Conservation (phyloP, 2,113 vertebrate genomes). For the Dipodomys ordii region DNA sequence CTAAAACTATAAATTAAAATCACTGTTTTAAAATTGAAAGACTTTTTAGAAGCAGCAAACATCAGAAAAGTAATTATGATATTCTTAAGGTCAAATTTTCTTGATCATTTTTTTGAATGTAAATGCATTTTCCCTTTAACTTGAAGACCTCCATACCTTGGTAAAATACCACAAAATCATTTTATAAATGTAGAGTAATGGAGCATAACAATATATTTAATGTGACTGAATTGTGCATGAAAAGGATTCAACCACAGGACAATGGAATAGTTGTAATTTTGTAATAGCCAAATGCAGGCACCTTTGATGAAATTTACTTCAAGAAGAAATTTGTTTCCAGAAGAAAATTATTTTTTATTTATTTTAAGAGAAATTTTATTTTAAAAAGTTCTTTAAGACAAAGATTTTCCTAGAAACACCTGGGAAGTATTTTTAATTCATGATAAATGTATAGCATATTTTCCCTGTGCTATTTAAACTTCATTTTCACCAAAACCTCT, state of each 20-base stretch:
- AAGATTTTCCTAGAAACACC: too few relatives aligned
- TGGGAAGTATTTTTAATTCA: background rate
- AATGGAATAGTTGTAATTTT: conserved; percentile 42
- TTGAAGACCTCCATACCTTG: too few relatives aligned
- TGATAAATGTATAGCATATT: background rate
- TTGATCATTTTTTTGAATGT: background rate
- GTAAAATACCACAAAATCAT: too few relatives aligned
- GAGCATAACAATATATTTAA: background rate
- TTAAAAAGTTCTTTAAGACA: too few relatives aligned
- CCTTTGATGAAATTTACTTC: conserved; percentile 40
- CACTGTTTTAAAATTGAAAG: conserved; percentile 41
- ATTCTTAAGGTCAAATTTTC: conserved; percentile 57
- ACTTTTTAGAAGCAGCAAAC: conserved; percentile 23
- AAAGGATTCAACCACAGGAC: conserved; percentile 1
- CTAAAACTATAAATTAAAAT: conserved; percentile 47
- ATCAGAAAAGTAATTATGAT: conserved; percentile 24
- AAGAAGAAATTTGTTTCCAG: background rate
- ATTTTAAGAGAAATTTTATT: too few relatives aligned
- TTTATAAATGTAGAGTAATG: background rate
- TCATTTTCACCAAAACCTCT: too few relatives aligned
- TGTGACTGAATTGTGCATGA: conserved; percentile 9
- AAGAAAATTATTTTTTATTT: too few relatives aligned
- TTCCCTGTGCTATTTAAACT: too few relatives aligned
- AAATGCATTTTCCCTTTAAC: too few relatives aligned
- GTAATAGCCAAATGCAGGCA: background rate